Percentiles rank a stretch among this genome's conserved stretches.
Evolutionary conservation across 2,113 vertebrate genomes (phyloP).

Genomic region (Elgaria multicarinata): DNA sequence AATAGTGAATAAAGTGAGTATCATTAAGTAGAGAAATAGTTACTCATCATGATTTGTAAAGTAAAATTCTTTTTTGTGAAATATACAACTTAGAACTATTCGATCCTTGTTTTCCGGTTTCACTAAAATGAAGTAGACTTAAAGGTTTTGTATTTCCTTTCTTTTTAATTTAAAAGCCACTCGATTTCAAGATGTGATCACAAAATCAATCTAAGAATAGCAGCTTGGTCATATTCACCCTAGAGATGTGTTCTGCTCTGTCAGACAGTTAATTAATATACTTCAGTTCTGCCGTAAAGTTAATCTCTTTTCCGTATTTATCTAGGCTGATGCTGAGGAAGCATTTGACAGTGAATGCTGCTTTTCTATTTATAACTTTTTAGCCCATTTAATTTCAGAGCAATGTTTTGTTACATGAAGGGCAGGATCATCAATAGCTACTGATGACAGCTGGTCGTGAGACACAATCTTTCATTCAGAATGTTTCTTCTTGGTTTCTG

Average conservation of each 20-base stretch:
- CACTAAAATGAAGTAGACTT: constrained; percentile 49
- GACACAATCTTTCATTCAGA: neutral
- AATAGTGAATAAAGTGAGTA: constrained; percentile 52
- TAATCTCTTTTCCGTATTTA: constrained; percentile 67
- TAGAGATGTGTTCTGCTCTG: constrained; percentile 65
- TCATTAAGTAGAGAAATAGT: constrained; percentile 50
- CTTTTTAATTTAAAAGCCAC: constrained; percentile 31
- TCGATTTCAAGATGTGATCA: constrained; percentile 65
- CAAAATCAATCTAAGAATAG: constrained; percentile 75
- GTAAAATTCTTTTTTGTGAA: constrained; percentile 59
- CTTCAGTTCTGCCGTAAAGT: constrained; percentile 64
- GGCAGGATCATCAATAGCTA: neutral
- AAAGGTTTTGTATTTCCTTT: neutral
- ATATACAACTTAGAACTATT: constrained; percentile 45
- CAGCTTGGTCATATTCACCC: constrained; percentile 64
- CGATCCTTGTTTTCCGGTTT: constrained; percentile 62
- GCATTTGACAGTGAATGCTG: constrained; percentile 47
- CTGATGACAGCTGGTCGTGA: neutral
- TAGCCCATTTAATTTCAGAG: constrained; percentile 44
- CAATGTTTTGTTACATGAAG: constrained; percentile 51
- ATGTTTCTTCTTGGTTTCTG: neutral
- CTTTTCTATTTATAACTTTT: constrained; percentile 69
- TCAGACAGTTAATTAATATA: constrained; percentile 77
- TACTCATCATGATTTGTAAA: constrained; percentile 23
- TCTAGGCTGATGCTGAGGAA: constrained; percentile 55